phyloP scores from a whole-genome alignment of 2,888 invertebrate species.

The Brachyptera risi region DNA sequence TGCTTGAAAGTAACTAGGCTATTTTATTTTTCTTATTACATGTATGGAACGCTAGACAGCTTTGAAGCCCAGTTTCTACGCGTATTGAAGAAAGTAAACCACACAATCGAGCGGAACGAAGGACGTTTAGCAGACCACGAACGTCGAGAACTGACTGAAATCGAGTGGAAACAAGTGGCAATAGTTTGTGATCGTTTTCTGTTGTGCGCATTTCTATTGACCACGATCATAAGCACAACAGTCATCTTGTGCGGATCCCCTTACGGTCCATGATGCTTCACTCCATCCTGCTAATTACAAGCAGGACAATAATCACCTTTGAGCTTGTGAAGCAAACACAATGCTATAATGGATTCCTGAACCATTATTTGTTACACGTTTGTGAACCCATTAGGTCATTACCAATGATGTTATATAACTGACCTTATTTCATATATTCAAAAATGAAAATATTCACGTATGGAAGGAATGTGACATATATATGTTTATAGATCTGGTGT shows the following conservation, averaged over 20 bases:
- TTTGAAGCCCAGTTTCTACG: slow-evolving; percentile 63
- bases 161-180: slow-evolving; percentile 81
- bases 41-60: slow-evolving; percentile 38
- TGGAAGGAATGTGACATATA: too few species aligned
- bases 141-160: slow-evolving; percentile 69
- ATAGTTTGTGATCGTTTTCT: slow-evolving; percentile 78
- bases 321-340: too few species aligned
- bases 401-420: too few species aligned
- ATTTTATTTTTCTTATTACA: too few species aligned
- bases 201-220: slow-evolving; percentile 69
- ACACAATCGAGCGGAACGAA: slow-evolving; percentile 76
- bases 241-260: slow-evolving; percentile 69
- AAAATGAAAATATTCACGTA: too few species aligned
- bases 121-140: slow-evolving; percentile 75
- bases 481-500: too few species aligned
- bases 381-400: too few species aligned
- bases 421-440: too few species aligned
- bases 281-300: slow-evolving; percentile 9
- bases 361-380: too few species aligned
- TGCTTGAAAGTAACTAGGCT: too few species aligned
- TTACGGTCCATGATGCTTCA: slow-evolving; percentile 33
- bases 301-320: background rate
- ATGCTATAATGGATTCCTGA: too few species aligned
- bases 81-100: slow-evolving; percentile 64
- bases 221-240: slow-evolving; percentile 72